Evolutionary conservation across 2,797 vertebrate species (phyloP).

Genomic region (Echiichthys vipera): DNA sequence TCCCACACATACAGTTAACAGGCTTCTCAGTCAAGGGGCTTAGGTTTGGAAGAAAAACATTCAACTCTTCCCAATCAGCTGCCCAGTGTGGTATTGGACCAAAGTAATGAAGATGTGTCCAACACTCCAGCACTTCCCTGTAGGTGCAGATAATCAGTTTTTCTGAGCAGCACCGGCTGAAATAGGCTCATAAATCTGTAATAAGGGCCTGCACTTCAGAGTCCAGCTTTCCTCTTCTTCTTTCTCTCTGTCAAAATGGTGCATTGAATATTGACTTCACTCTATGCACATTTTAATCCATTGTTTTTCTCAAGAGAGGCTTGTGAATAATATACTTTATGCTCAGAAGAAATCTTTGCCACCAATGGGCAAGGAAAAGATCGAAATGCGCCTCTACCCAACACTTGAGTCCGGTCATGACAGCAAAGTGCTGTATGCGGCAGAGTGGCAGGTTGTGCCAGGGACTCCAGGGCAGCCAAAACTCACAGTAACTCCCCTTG

Average conservation of each 20-base stretch:
- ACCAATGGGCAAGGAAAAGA: conserved; percentile 12
- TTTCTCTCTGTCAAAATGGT: conserved; percentile 46
- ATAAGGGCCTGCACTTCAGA: conserved; percentile 59
- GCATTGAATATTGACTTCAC: conserved; percentile 50
- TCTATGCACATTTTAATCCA: conserved; percentile 6
- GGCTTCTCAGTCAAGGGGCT: conserved; percentile 64
- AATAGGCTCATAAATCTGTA: conserved; percentile 74
- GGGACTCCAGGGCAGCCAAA: conserved; percentile 48
- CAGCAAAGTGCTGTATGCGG: conserved; percentile 36
- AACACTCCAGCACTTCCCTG: conserved; percentile 44
- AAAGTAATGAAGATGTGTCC: conserved; percentile 60
- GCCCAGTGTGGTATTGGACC: conserved; percentile 31
- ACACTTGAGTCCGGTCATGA: conserved; percentile 15
- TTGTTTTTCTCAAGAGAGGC: conserved; percentile 7
- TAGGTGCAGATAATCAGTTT: conserved; percentile 71
- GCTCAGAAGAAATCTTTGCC: conserved; percentile 2
- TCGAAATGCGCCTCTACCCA: conserved; percentile 1
- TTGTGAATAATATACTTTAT: not conserved
- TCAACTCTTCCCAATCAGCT: conserved; percentile 49
- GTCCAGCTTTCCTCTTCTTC: conserved; percentile 26
- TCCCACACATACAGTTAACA: conserved; percentile 55
- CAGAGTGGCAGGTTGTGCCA: conserved; percentile 48
- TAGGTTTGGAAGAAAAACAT: conserved; percentile 47
- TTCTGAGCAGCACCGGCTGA: conserved; percentile 62
- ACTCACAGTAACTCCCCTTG: conserved; percentile 48